Evolutionary conservation across 2,888 invertebrate genomes (phyloP).

Genomic region (Drosophila mimica): DNA sequence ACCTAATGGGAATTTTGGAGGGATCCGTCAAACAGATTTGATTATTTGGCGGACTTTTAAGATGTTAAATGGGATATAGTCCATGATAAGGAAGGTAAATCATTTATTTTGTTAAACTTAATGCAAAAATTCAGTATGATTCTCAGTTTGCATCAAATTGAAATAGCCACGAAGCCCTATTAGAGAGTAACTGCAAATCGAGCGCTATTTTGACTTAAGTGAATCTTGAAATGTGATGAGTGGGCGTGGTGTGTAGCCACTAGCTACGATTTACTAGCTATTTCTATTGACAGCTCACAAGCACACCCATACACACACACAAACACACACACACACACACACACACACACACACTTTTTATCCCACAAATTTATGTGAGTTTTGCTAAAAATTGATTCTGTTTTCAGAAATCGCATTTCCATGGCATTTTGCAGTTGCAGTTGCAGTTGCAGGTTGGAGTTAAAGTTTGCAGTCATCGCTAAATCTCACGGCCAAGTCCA

Average conservation of each 20-base stretch:
- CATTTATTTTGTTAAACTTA: not conserved
- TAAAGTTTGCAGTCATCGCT: not conserved
- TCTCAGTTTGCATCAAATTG: not conserved
- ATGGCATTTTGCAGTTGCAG: conserved; percentile 14
- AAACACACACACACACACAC: not conserved
- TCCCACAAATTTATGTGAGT: conserved; percentile 32
- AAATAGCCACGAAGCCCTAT: not conserved
- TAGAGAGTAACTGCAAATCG: not conserved
- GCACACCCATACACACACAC: not conserved
- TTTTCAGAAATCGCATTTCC: conserved; percentile 35
- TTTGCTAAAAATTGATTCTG: conserved; percentile 35
- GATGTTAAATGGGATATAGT: not conserved
- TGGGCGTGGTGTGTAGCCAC: conserved; percentile 22
- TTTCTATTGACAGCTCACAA: conserved; percentile 26
- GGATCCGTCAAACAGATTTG: not conserved
- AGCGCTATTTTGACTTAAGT: not conserved
- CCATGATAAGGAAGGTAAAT: not conserved
- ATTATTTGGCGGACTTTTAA: not conserved
- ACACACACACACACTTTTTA: not conserved
- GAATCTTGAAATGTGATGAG: not conserved
- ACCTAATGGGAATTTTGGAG: not conserved
- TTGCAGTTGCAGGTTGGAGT: conserved; percentile 13
- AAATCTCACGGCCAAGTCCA: conserved; percentile 50
- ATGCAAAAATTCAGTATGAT: not conserved
- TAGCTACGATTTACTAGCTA: not conserved